A percentile compares a stretch with the other conserved stretches of the same genome.
phyloP scores from a whole-genome alignment of 2,888 invertebrate genomes.

The Eristalis pertinax region DNA sequence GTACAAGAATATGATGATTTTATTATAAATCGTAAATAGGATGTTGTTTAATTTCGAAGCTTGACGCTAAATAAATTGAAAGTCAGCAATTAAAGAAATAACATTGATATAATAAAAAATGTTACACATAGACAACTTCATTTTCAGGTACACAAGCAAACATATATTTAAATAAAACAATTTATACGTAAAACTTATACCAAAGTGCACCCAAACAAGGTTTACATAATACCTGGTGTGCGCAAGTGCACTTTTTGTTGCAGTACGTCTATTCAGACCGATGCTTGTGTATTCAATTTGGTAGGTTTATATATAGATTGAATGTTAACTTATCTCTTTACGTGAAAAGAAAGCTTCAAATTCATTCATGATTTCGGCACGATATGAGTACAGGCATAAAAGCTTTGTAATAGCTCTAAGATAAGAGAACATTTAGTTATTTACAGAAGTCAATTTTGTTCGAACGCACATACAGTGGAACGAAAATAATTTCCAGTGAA shows the following conservation, averaged over 20 bases:
- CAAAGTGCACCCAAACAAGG: slow-evolving; percentile 47
- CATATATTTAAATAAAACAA: not conserved
- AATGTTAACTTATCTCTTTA: slow-evolving; percentile 28
- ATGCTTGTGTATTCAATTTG: slow-evolving; percentile 2
- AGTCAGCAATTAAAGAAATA: too few species aligned
- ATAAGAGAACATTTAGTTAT: not conserved
- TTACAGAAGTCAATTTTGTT: too few species aligned
- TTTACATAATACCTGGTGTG: slow-evolving; percentile 53
- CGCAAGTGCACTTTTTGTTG: slow-evolving; percentile 43
- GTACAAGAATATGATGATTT: too few species aligned
- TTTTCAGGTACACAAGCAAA: not conserved
- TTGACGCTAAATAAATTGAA: too few species aligned
- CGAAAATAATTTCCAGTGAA: too few species aligned
- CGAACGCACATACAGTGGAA: too few species aligned
- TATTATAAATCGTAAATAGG: too few species aligned
- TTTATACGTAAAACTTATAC: slow-evolving; percentile 3
- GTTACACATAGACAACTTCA: too few species aligned
- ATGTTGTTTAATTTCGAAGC: too few species aligned
- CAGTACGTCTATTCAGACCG: slow-evolving; percentile 3
- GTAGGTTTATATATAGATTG: slow-evolving; percentile 7
- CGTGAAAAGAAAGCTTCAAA: slow-evolving; percentile 15
- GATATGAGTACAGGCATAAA: slow-evolving; percentile 7
- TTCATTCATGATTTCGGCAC: slow-evolving; percentile 53
- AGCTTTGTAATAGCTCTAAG: not conserved
- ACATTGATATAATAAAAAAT: too few species aligned